Percentiles rank a stretch among this genome's conserved stretches.
Evolutionary conservation across 2,888 invertebrate genomes (phyloP).

Genomic region (Balanococcus diminutus): DNA sequence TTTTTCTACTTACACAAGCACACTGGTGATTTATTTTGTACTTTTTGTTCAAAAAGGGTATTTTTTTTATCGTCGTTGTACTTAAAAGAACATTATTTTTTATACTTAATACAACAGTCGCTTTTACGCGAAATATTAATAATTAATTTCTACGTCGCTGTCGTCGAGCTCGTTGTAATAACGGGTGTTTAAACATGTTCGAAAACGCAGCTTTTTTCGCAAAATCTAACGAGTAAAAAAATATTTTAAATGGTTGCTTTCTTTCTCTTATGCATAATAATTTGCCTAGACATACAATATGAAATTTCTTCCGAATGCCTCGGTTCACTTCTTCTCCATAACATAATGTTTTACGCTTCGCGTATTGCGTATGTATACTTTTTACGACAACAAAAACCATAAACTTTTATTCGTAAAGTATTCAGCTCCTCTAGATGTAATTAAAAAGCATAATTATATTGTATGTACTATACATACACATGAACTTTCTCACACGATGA

Average conservation of each 20-base stretch:
- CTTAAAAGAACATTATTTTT: constrained; percentile 28
- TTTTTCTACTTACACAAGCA: not conserved
- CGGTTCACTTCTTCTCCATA: not conserved
- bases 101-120: constrained; percentile 9
- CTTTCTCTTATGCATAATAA: not conserved
- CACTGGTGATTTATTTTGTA: constrained; percentile 20
- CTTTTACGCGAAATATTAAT: constrained; percentile 34
- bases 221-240: not conserved
- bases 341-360: not conserved
- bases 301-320: not conserved
- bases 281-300: not conserved
- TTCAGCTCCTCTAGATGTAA: not conserved
- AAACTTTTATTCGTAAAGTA: not conserved
- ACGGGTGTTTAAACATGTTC: not conserved
- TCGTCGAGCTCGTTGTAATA: not conserved
- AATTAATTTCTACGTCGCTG: not conserved
- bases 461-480: not conserved
- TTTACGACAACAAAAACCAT: not conserved
- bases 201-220: not conserved
- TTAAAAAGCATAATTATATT: constrained; percentile 5
- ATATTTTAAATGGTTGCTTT: not conserved
- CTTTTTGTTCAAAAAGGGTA: not conserved
- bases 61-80: constrained; percentile 8
- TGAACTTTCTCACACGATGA: constrained; percentile 5
- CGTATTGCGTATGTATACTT: not conserved